These are phyloP conservation scores for Melinaea marsaeus DNA, from an alignment of 2,888 invertebrate species.

Conservation along the genomic window DNA sequence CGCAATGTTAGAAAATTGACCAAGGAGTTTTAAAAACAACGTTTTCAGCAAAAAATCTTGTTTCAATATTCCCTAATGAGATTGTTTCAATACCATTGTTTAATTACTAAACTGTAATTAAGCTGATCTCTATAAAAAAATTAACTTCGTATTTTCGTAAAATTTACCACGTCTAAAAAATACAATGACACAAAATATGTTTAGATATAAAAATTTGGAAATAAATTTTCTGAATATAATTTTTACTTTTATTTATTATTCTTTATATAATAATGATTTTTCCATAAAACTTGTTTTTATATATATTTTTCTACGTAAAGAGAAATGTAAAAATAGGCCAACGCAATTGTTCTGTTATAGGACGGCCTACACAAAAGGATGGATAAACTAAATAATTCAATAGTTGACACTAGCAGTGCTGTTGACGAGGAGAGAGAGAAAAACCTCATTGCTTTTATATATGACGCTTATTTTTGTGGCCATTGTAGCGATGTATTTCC, in stretches of 20 bases:
- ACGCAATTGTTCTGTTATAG: slow-evolving; percentile 55
- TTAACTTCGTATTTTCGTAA: background rate
- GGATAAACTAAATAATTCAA: slow-evolving; percentile 95
- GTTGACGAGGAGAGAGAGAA: slow-evolving; percentile 96
- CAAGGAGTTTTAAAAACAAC: too few relatives aligned
- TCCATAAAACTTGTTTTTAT: background rate
- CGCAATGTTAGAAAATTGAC: too few relatives aligned
- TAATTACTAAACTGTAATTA: slow-evolving; percentile 22
- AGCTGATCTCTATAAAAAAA: slow-evolving; percentile 9
- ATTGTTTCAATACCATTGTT: slow-evolving; percentile 16
- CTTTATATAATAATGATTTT: too few relatives aligned
- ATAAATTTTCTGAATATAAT: too few relatives aligned
- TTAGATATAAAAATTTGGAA: too few relatives aligned
- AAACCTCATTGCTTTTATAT: slow-evolving; percentile 88
- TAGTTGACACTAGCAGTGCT: slow-evolving; percentile 94
- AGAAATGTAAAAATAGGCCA: background rate
- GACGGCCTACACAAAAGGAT: slow-evolving; percentile 93
- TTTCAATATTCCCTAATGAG: slow-evolving; percentile 14
- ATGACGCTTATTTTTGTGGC: too few relatives aligned
- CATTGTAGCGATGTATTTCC: too few relatives aligned
- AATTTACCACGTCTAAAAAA: too few relatives aligned
- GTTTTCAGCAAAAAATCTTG: too few relatives aligned
- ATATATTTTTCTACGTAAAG: background rate
- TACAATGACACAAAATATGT: too few relatives aligned
- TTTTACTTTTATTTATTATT: too few relatives aligned